phyloP scores from a whole-genome alignment of 2,113 vertebrate species.

The Alosa alosa region DNA sequence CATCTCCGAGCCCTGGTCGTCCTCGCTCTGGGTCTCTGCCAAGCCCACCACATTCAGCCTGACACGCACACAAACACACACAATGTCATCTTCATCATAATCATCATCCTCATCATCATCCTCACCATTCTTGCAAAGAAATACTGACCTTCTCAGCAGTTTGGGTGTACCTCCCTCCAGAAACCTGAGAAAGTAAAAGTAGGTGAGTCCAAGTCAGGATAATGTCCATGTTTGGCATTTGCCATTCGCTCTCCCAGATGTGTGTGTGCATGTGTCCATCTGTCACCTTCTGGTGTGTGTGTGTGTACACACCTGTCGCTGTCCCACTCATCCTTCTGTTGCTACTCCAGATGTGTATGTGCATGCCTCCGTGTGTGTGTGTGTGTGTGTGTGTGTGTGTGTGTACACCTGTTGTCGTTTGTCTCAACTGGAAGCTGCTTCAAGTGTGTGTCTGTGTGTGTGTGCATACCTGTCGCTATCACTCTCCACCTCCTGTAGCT shows the following conservation, averaged over 20 bases:
- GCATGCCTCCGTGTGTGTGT: too few species aligned
- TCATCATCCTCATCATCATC: not conserved
- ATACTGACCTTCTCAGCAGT: conserved; percentile 74
- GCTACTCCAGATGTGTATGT: conserved; percentile 72
- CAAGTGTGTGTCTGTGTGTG: conserved; percentile 44
- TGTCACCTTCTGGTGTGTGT: not conserved
- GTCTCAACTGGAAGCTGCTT: conserved; percentile 88
- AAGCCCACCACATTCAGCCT: conserved; percentile 79
- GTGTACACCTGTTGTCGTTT: conserved; percentile 76
- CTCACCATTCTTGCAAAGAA: not conserved
- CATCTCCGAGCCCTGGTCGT: conserved; percentile 81
- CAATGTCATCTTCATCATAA: not conserved
- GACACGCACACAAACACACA: not conserved
- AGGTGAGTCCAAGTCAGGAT: not conserved
- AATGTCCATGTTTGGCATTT: not conserved
- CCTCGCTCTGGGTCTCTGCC: conserved; percentile 86
- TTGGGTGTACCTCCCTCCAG: conserved; percentile 80
- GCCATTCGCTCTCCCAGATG: not conserved
- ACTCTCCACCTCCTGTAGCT: conserved; percentile 85
- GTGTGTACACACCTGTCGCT: conserved; percentile 71
- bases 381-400: not conserved
- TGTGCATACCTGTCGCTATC: conserved; percentile 78
- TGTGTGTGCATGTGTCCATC: not conserved
- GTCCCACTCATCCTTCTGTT: conserved; percentile 87
- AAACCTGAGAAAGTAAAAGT: conserved; percentile 58